These are phyloP conservation scores for Clistopyga incitator DNA, from an alignment of 2,888 invertebrate genomes.

Conservation along the genomic window DNA sequence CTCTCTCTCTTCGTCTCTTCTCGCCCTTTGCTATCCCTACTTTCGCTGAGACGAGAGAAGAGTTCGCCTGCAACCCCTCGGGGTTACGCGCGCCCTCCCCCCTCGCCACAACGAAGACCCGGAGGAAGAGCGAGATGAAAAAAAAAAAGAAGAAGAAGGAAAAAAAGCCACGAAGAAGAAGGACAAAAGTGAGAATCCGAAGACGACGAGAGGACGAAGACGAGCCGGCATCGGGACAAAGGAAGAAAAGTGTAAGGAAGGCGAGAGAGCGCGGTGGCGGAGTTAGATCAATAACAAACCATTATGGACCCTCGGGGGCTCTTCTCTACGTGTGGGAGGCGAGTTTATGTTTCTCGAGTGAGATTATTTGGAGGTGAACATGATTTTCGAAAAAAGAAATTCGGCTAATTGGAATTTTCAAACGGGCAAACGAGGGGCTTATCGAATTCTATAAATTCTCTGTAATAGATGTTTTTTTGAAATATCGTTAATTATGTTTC, in stretches of 20 bases:
- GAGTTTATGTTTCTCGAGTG: constrained; percentile 38
- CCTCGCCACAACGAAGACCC: constrained; percentile 52
- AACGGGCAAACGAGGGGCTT: no score
- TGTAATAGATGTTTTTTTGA: not conserved
- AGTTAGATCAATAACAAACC: constrained; percentile 83
- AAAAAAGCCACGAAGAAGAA: no score
- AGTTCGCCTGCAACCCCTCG: constrained; percentile 59
- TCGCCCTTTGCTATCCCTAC: constrained; percentile 62
- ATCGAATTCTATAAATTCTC: not conserved
- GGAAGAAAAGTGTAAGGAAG: constrained; percentile 79
- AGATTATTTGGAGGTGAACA: constrained; percentile 37
- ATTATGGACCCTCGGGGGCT: constrained; percentile 79
- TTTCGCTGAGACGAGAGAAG: constrained; percentile 54
- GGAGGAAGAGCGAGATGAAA: constrained; percentile 69
- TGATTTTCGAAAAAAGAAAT: not conserved
- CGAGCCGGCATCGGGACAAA: constrained; percentile 68
- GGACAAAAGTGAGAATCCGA: constrained; percentile 61
- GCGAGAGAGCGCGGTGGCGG: constrained; percentile 67
- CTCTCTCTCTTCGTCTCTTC: constrained; percentile 37
- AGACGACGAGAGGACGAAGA: constrained; percentile 68
- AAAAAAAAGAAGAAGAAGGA: constrained; percentile 36
- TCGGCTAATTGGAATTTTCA: no score
- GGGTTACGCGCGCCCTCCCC: constrained; percentile 57
- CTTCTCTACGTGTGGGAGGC: constrained; percentile 66
- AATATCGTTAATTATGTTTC: not conserved